A percentile compares a stretch with the other conserved stretches of the same genome.
phyloP scores from a whole-genome alignment of 2,888 invertebrate species.

The Teleogryllus oceanicus region DNA sequence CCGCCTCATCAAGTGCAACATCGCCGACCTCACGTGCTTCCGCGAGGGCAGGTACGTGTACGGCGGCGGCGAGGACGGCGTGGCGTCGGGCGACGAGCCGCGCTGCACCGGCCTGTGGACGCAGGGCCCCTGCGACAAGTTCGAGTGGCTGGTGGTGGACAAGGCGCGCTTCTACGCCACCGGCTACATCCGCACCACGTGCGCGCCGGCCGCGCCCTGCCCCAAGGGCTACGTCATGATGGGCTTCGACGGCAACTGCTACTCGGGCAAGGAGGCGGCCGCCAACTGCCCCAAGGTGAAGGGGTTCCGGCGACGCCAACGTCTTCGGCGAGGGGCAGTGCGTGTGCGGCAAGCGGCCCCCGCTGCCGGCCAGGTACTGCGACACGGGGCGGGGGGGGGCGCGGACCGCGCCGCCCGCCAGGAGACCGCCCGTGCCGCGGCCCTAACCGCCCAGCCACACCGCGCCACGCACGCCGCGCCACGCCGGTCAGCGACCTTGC shows the following conservation, averaged over 20 bases:
- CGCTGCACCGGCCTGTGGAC: background rate
- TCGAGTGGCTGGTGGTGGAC: slow-evolving; percentile 9
- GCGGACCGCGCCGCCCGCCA: background rate
- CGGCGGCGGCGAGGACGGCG: background rate
- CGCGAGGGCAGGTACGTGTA: background rate
- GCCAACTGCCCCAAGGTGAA: background rate
- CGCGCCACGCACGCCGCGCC: too few relatives aligned
- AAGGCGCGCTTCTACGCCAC: slow-evolving; percentile 18
- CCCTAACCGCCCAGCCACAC: background rate
- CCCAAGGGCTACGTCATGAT: background rate
- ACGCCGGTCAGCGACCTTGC: too few relatives aligned
- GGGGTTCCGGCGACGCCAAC: background rate
- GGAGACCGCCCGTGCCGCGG: background rate
- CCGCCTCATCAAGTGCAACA: slow-evolving; percentile 18
- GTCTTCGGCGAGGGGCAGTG: background rate
- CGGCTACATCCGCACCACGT: background rate
- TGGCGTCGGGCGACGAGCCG: background rate
- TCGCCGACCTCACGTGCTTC: background rate
- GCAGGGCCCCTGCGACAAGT: slow-evolving; percentile 6
- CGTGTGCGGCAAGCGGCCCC: background rate
- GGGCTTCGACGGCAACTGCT: background rate
- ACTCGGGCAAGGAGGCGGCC: background rate
- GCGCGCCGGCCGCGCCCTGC: background rate
- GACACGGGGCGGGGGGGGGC: background rate
- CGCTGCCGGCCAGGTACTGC: background rate